Base-by-base conservation (phyloP, 2,888 invertebrate species). In the Ceramica pisi region DNA sequence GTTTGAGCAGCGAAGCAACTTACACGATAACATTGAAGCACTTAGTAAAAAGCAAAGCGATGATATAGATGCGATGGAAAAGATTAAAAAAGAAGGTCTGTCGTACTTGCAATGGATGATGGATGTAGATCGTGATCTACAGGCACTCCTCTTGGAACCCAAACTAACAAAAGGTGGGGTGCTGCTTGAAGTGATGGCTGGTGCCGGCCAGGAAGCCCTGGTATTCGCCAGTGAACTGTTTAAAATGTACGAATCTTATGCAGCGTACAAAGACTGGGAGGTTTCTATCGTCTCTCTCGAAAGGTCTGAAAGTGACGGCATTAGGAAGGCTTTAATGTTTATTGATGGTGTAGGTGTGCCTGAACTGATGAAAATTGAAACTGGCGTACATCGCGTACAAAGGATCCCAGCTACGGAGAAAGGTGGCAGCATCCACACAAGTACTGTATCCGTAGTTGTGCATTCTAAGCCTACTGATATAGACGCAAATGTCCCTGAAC, bases 171-270 rank as follows among this genome's bases (percentile, higher is more conserved):
- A 97, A 31, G 94, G 96, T 50, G 97, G 97, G 70, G 96, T 96
- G 0, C 75, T 98, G 60, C 88, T 99, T 55, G 99, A 99, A 95
- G 97, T 99, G 7, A 97, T 97, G 26, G 97, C 99, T 0, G 99
- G 99, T 0, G 99, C 99, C 0, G 99, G 99, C 2, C 98, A 99
- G 89, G 99, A 99, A 94, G 98, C 99, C 0, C 99, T 99, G 99
- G 94, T 99, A 2, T 99, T 99, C 93, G 98, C 98, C 0, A 96
- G 97, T 73, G 98, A 99, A 89, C 93, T 99, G 0, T 97, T 98
- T 79, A 95, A 98, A 19, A 98, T 99, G 98, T 99, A 99, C 90
- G 92, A 94, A 50, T 97, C 97, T 55, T 98, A 98, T 91, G 97
- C 98, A 1, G 89, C 96, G 1, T 97, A 97, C 90, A 98, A 97